These are phyloP conservation scores for Salvelinus namaycush DNA, from an alignment of 2,113 vertebrate species.

Conservation along the genomic window DNA sequence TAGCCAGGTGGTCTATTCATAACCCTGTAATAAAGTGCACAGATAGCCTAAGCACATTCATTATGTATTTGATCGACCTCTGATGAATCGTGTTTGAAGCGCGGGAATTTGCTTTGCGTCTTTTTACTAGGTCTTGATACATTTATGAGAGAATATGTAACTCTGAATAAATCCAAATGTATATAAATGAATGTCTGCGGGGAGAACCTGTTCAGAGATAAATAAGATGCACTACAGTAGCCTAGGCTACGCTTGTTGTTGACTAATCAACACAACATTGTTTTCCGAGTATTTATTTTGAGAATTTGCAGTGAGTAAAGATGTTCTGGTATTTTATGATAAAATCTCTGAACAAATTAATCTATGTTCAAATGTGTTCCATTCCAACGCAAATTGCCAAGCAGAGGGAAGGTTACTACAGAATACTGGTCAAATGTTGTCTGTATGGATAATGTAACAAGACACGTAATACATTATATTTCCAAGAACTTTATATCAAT, in stretches of 20 bases:
- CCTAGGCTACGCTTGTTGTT: not conserved
- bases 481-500: not conserved
- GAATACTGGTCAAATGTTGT: not conserved
- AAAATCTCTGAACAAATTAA: not conserved
- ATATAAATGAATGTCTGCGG: not conserved
- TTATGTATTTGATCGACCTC: not conserved
- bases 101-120: not conserved
- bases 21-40: not conserved
- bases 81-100: not conserved
- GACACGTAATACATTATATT: not conserved
- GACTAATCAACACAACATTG: not conserved
- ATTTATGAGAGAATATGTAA: not conserved
- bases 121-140: not conserved
- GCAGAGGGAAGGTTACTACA: not conserved
- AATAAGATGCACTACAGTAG: not conserved
- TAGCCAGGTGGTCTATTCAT: not conserved
- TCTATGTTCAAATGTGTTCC: not conserved
- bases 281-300: not conserved
- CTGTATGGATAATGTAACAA: not conserved
- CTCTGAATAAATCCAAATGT: not conserved
- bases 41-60: not conserved
- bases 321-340: not conserved
- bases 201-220: not conserved
- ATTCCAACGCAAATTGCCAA: not conserved
- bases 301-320: not conserved